These are phyloP conservation scores for Chamaea fasciata DNA, from an alignment of 2,113 vertebrate species.

Conservation along the genomic window DNA sequence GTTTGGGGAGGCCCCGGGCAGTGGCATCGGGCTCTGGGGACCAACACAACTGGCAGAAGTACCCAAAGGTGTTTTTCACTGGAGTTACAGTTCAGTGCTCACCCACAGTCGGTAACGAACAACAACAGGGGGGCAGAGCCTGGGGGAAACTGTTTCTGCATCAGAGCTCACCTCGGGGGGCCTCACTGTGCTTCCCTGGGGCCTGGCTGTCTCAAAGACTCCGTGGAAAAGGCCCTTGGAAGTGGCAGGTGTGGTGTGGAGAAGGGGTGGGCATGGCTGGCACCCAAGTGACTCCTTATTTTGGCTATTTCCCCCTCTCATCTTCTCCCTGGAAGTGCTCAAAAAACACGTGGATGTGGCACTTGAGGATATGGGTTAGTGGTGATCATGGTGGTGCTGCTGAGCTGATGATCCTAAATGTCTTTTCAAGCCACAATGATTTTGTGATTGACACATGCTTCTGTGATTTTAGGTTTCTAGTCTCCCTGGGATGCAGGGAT, in stretches of 20 bases:
- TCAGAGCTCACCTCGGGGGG: neutral
- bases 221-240: neutral
- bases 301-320: neutral
- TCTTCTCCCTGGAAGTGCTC: neutral
- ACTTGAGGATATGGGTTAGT: neutral
- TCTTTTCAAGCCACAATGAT: neutral
- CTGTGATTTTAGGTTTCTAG: neutral
- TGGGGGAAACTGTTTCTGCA: fast-evolving
- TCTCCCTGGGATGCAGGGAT: neutral
- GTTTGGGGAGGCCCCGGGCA: neutral
- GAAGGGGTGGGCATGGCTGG: neutral
- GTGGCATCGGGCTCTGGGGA: neutral
- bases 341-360: neutral
- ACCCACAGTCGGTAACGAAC: fast-evolving
- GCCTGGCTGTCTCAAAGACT: neutral
- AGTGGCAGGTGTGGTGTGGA: neutral
- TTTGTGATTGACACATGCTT: neutral
- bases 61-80: neutral
- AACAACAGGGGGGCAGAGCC: neutral
- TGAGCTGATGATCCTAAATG: neutral
- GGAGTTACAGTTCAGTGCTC: slow-evolving; percentile 8
- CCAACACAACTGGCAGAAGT: neutral
- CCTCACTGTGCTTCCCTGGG: fast-evolving
- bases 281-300: neutral
- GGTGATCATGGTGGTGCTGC: neutral